Conservation (phyloP, 2,888 invertebrate species). For the Drosophila neotestacea region DNA sequence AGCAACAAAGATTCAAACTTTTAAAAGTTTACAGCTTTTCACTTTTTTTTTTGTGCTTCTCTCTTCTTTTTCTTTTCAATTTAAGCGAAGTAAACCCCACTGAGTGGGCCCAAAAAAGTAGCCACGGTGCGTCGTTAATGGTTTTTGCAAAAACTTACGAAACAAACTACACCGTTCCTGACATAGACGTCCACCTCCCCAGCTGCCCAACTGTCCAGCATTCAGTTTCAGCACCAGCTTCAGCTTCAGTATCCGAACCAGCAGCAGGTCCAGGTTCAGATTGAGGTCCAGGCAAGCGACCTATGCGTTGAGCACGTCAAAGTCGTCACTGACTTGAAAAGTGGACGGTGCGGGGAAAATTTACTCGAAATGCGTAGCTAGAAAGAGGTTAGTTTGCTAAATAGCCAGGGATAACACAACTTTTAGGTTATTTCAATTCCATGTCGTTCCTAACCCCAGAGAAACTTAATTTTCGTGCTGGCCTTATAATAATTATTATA, state of each 20-base stretch:
- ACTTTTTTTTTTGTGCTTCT: constrained; percentile 43
- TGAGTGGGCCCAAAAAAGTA: constrained; percentile 44
- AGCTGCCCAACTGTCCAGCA: constrained; percentile 7
- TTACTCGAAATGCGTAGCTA: constrained; percentile 4
- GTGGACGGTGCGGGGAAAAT: neutral
- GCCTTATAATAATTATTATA: too few relatives aligned
- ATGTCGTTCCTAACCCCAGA: neutral
- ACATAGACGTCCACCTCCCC: constrained; percentile 33
- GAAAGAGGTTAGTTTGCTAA: constrained; percentile 34
- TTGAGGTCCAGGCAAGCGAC: constrained; percentile 26
- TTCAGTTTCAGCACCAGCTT: constrained; percentile 5
- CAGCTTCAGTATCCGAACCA: neutral
- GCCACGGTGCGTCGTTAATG: constrained; percentile 75
- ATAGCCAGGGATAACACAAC: neutral
- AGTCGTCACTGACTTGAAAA: constrained; percentile 40
- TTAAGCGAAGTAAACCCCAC: constrained; percentile 46
- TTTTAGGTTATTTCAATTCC: constrained; percentile 4
- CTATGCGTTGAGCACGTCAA: constrained; percentile 62
- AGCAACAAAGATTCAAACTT: constrained; percentile 68
- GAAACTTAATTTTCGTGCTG: too few relatives aligned
- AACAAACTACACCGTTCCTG: constrained; percentile 70
- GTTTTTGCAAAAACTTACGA: constrained; percentile 73
- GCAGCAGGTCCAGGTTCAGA: neutral
- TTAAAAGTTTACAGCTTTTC: constrained; percentile 78
- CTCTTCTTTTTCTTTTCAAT: constrained; percentile 63